Evolutionary conservation across 2,113 vertebrate species (phyloP).

Genomic region (Scatophagus argus): DNA sequence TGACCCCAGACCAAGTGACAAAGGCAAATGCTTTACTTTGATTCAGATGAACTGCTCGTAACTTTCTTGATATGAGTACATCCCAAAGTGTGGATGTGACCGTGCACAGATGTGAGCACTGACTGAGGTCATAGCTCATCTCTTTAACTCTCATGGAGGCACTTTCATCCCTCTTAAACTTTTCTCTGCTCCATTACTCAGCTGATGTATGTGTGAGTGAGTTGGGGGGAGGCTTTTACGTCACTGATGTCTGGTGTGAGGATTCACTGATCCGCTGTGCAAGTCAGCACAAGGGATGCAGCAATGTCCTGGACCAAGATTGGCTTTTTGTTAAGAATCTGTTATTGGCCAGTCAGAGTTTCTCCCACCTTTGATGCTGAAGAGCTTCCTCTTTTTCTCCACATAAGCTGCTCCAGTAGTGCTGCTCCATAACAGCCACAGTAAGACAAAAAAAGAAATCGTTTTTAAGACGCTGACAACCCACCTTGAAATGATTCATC

Average conservation of each 20-base stretch:
- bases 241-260: constrained; percentile 11
- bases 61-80: neutral
- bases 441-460: constrained; percentile 1
- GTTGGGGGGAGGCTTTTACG: constrained; percentile 35
- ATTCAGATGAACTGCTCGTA: neutral
- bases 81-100: neutral
- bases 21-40: neutral
- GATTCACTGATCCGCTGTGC: constrained; percentile 3
- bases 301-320: neutral
- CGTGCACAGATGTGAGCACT: constrained; percentile 2
- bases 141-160: neutral
- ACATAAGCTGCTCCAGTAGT: neutral
- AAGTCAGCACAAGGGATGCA: constrained; percentile 14
- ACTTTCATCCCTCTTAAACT: neutral
- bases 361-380: neutral
- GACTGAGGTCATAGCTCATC: neutral
- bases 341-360: neutral
- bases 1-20: neutral
- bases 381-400: neutral
- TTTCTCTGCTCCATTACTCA: constrained; percentile 33
- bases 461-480: neutral
- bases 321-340: constrained; percentile 42
- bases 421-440: neutral
- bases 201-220: constrained; percentile 19
- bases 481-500: neutral